Evolutionary conservation across 2,113 vertebrate genomes (phyloP).

Genomic region (Zootoca vivipara): DNA sequence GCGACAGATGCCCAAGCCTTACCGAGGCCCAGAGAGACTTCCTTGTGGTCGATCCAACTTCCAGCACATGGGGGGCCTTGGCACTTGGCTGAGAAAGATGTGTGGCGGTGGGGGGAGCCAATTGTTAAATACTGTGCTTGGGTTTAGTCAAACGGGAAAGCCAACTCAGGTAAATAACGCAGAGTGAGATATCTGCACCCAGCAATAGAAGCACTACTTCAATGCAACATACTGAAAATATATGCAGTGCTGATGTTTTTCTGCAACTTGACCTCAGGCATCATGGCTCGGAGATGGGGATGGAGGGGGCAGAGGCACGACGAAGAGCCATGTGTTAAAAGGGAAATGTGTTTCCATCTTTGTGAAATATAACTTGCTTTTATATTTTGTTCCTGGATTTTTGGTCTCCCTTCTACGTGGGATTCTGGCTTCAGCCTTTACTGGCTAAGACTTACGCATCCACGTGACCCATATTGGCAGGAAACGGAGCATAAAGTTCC

Average conservation of each 20-base stretch:
- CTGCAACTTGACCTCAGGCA: not conserved
- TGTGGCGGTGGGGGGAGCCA: not conserved
- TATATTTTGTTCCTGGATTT: too few species aligned
- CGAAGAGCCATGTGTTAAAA: not conserved
- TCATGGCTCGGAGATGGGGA: not conserved
- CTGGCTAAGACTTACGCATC: too few species aligned
- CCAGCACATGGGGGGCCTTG: not conserved
- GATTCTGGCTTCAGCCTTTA: too few species aligned
- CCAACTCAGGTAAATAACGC: constrained; percentile 74
- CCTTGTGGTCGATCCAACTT: constrained; percentile 53
- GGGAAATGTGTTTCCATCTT: not conserved
- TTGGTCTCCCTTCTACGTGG: too few species aligned
- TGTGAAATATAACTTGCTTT: not conserved
- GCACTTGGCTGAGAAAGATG: constrained; percentile 16
- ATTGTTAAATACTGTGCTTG: constrained; percentile 51
- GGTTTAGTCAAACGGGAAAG: constrained; percentile 42
- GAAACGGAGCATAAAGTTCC: too few species aligned
- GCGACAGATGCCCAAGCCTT: constrained; percentile 22
- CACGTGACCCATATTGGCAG: too few species aligned
- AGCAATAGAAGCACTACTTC: constrained; percentile 65
- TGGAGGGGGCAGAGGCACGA: not conserved
- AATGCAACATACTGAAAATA: constrained; percentile 46
- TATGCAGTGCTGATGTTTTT: constrained; percentile 6
- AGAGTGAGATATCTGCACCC: constrained; percentile 64
- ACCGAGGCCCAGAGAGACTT: constrained; percentile 27